phyloP scores from a whole-genome alignment of 2,113 vertebrate genomes.

The Dryoscopus gambensis region DNA sequence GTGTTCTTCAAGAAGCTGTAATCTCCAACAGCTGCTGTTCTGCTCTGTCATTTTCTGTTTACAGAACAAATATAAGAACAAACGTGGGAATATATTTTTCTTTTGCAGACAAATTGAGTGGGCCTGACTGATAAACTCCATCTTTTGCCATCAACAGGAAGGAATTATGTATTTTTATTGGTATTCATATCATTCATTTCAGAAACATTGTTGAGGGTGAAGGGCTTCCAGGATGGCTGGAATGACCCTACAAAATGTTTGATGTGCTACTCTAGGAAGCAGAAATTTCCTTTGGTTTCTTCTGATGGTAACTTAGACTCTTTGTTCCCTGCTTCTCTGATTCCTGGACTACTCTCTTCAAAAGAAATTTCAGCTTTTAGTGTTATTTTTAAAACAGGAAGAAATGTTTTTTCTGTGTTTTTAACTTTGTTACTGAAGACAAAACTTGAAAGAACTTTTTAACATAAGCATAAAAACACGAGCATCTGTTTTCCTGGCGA shows the following conservation, averaged over 20 bases:
- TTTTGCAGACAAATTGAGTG: not conserved
- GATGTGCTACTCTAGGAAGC: constrained; percentile 70
- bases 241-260: constrained; percentile 53
- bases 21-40: not conserved
- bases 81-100: not conserved
- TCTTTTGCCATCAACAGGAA: constrained; percentile 13
- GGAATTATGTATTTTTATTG: not conserved
- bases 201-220: not conserved
- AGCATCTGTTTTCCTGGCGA: constrained; percentile 28
- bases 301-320: not conserved
- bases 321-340: constrained; percentile 43
- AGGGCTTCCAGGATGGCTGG: constrained; percentile 10
- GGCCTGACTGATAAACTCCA: not conserved
- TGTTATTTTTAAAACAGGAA: constrained; percentile 64
- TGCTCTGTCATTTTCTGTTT: not conserved
- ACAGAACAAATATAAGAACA: not conserved
- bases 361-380: constrained; percentile 48
- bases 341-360: constrained; percentile 38
- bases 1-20: not conserved
- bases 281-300: constrained; percentile 69
- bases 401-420: constrained; percentile 2
- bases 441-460: constrained; percentile 48
- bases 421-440: constrained; percentile 30
- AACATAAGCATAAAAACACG: not conserved
- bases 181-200: not conserved